Conservation (phyloP, 2,797 vertebrate genomes). For the Micromesistius poutassou region DNA sequence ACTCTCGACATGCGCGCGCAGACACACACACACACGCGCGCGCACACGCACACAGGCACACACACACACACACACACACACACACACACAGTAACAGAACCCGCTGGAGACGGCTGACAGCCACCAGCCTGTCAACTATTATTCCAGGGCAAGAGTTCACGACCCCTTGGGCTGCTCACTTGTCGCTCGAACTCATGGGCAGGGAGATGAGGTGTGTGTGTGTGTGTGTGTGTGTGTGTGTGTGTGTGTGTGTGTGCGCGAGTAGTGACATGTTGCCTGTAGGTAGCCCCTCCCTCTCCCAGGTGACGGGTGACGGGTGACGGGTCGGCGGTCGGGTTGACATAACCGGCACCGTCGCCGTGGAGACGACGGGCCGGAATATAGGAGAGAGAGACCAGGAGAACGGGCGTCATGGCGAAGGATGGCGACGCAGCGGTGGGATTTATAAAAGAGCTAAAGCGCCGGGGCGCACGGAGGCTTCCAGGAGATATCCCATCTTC, state of each 20-base stretch:
- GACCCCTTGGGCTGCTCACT: constrained; percentile 24
- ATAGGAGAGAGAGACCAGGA: neutral
- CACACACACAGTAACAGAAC: neutral
- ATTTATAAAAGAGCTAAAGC: neutral
- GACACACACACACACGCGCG: neutral
- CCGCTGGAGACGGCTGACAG: constrained; percentile 15
- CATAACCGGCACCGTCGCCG: neutral
- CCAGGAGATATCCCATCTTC: neutral
- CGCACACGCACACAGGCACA: neutral
- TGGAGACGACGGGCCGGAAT: neutral
- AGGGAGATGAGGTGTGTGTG: neutral
- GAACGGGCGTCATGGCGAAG: neutral
- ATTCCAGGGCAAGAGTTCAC: constrained; percentile 33
- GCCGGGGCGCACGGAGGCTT: neutral
- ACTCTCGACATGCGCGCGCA: neutral
- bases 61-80: neutral
- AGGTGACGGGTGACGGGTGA: neutral
- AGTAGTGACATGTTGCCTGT: neutral
- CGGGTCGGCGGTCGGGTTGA: neutral
- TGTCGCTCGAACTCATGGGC: neutral
- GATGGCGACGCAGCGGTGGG: neutral
- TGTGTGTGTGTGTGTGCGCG: neutral
- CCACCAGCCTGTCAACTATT: constrained; percentile 29
- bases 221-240: neutral
- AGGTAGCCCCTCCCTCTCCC: neutral